Conservation (phyloP, 37 sponge, comb jelly and placozoan species). For the Halisarca cf. caerulea region DNA sequence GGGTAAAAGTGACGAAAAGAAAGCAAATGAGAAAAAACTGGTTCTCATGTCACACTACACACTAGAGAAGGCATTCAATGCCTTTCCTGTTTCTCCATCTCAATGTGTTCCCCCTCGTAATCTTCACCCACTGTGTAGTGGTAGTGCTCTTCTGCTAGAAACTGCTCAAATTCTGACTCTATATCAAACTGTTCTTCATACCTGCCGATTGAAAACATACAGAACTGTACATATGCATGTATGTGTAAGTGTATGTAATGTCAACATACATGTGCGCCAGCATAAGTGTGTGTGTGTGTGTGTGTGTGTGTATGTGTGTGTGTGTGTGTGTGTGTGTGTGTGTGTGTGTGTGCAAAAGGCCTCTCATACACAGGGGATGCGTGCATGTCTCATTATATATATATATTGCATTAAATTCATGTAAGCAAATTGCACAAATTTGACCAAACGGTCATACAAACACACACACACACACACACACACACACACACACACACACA, state of each 20-base stretch:
- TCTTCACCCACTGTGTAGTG: background rate
- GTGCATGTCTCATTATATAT: background rate
- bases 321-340: constrained; percentile 18
- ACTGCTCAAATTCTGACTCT: constrained; percentile 7
- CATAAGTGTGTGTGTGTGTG: constrained; percentile 5
- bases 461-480: no score
- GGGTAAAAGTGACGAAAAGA: no score
- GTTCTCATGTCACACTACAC: no score
- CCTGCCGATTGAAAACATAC: background rate
- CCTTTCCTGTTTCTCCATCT: no score
- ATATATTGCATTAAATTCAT: no score
- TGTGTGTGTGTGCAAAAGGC: background rate
- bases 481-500: no score
- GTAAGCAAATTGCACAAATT: no score
- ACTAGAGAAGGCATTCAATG: no score
- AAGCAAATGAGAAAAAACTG: no score
- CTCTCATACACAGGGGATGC: background rate
- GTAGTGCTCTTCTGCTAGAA: background rate
- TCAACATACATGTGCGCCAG: background rate
- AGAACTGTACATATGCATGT: background rate
- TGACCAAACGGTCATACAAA: no score
- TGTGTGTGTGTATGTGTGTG: background rate
- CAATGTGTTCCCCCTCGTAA: background rate
- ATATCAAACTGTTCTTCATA: constrained; percentile 16
- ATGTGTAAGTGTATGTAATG: background rate